Conservation (phyloP, 2,888 invertebrate genomes). For the Malthinus seriepunctatus region DNA sequence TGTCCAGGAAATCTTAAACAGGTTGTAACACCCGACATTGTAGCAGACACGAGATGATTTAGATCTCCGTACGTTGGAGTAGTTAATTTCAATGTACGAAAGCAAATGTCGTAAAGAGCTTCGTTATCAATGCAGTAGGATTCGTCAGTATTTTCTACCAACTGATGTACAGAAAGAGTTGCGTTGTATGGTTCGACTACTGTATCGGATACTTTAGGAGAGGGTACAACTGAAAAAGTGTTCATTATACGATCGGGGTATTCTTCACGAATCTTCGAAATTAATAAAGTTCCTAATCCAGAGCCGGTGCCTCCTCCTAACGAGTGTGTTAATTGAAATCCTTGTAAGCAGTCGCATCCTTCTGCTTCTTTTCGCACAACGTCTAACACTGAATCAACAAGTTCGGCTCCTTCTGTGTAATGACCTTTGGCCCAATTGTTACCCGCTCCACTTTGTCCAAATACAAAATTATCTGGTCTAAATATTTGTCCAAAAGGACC, state of each 20-base stretch:
- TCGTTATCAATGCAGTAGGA: conserved; percentile 93
- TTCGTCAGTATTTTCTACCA: conserved; percentile 90
- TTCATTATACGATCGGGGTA: conserved; percentile 98
- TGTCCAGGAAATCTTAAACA: conserved; percentile 92
- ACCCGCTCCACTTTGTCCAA: conserved; percentile 84
- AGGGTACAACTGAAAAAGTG: conserved; percentile 91
- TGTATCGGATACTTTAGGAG: conserved; percentile 87
- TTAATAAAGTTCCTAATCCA: conserved; percentile 93
- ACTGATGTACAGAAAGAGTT: conserved; percentile 84
- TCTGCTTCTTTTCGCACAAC: conserved; percentile 86
- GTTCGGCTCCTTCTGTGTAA: conserved; percentile 90
- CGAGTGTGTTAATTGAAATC: conserved; percentile 93
- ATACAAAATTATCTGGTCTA: conserved; percentile 94
- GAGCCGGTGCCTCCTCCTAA: conserved; percentile 96
- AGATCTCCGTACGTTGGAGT: conserved; percentile 94
- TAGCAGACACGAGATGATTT: conserved; percentile 82
- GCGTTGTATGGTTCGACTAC: conserved; percentile 93
- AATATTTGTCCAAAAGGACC: conserved; percentile 94
- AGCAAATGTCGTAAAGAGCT: conserved; percentile 90
- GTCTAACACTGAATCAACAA: conserved; percentile 82
- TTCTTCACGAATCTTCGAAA: conserved; percentile 96
- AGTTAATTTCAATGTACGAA: conserved; percentile 83
- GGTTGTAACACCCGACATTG: conserved; percentile 88
- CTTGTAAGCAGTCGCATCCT: conserved; percentile 89
- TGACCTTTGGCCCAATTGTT: conserved; percentile 92